These are phyloP conservation scores for Nibea coibor DNA, from an alignment of 2,113 vertebrate species.

Conservation along the genomic window DNA sequence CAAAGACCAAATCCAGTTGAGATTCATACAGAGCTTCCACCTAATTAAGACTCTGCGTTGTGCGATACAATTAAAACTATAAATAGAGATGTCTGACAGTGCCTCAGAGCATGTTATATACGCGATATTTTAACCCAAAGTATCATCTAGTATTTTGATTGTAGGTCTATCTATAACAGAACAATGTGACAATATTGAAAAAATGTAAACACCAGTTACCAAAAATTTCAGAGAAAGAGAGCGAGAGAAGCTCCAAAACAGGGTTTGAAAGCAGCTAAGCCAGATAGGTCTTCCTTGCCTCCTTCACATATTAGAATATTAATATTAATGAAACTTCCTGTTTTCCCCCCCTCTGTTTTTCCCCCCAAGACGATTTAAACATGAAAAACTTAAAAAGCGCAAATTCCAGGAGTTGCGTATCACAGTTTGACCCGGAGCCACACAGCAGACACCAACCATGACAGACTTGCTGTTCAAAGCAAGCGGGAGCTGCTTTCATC, in stretches of 20 bases:
- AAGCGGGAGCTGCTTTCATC: conserved; percentile 82
- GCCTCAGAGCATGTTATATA: background rate
- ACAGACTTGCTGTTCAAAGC: conserved; percentile 86
- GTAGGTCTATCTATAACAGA: background rate
- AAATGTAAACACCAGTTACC: conserved; percentile 45
- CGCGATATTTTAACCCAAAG: background rate
- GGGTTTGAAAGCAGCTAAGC: conserved; percentile 72
- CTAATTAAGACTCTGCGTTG: background rate
- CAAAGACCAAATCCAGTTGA: background rate
- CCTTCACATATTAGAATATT: conserved; percentile 78
- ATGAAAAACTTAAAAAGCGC: conserved; percentile 81
- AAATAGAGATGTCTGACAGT: background rate
- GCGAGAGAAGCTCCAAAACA: conserved; percentile 61
- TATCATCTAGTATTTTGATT: conserved; percentile 2
- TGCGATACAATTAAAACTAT: background rate
- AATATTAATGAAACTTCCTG: conserved; percentile 84
- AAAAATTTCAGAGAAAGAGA: conserved; percentile 48
- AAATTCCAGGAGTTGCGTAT: conserved; percentile 81
- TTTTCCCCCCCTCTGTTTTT: conserved; percentile 53
- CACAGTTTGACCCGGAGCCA: conserved; percentile 83
- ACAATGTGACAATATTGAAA: conserved; percentile 15
- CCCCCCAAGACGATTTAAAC: conserved; percentile 72
- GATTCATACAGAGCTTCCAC: background rate
- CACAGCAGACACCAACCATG: conserved; percentile 79
- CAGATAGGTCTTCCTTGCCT: conserved; percentile 78